phyloP scores from a whole-genome alignment of 1,140 invertebrate species.

The Zophobas morio region DNA sequence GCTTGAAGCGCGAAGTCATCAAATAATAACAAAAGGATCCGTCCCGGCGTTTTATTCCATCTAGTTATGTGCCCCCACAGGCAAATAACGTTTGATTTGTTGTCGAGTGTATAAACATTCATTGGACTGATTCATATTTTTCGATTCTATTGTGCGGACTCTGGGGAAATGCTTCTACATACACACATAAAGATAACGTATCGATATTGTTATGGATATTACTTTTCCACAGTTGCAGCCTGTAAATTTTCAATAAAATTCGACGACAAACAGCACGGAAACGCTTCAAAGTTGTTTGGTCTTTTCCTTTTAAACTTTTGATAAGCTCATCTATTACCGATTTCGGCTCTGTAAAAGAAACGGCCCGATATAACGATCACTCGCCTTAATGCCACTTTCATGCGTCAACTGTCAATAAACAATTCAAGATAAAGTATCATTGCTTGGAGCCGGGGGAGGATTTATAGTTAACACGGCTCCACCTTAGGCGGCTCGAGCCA shows the following conservation, averaged over 20 bases:
- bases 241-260: slow-evolving; percentile 59
- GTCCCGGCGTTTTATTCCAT: slow-evolving; percentile 16
- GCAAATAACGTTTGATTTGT: slow-evolving; percentile 55
- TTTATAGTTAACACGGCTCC: slow-evolving; percentile 15
- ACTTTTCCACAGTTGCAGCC: slow-evolving; percentile 59
- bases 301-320: slow-evolving; percentile 41
- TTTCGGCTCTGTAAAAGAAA: slow-evolving; percentile 1
- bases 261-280: slow-evolving; percentile 39
- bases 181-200: slow-evolving; percentile 55
- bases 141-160: slow-evolving; percentile 49
- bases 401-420: slow-evolving; percentile 41
- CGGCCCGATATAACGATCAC: slow-evolving; percentile 37
- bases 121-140: slow-evolving; percentile 49
- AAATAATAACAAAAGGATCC: slow-evolving; percentile 22
- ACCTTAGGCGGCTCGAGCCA: too few species aligned
- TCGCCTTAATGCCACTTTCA: slow-evolving; percentile 38
- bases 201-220: slow-evolving; percentile 61
- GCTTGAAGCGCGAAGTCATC: slow-evolving; percentile 1
- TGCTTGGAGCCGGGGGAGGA: background rate
- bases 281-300: slow-evolving; percentile 25
- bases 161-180: slow-evolving; percentile 49
- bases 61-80: slow-evolving; percentile 42
- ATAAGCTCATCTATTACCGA: slow-evolving; percentile 20
- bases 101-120: slow-evolving; percentile 50
- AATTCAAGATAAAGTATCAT: slow-evolving; percentile 39